Percentiles rank a stretch among this genome's conserved stretches.
Conservation (phyloP, 2,888 invertebrate genomes). For the Aspidiotus rigidus region DNA sequence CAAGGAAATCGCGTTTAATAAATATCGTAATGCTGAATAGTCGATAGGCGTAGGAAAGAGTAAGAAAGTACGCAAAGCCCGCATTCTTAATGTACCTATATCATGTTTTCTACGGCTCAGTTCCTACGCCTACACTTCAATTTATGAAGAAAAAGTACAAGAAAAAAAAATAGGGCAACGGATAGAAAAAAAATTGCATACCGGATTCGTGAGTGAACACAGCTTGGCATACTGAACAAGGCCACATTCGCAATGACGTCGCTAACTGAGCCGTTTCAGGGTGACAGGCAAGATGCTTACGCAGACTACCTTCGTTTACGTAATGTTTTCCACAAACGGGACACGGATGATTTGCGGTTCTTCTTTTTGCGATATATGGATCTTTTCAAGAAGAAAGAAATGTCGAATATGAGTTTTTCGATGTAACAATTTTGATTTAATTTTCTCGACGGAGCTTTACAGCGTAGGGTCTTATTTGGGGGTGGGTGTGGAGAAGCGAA, state of each 20-base stretch:
- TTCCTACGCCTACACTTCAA: neutral
- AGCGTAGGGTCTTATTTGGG: neutral
- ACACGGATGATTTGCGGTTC: constrained; percentile 89
- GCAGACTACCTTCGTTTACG: constrained; percentile 84
- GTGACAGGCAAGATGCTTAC: constrained; percentile 88
- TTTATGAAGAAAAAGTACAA: neutral
- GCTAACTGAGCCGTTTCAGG: constrained; percentile 81
- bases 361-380: constrained; percentile 83
- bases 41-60: neutral
- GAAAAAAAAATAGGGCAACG: neutral
- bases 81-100: neutral
- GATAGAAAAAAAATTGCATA: constrained; percentile 45
- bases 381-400: constrained; percentile 45
- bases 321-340: constrained; percentile 93
- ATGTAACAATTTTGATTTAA: constrained; percentile 5
- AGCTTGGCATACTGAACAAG: constrained; percentile 88
- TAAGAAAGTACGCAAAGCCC: neutral
- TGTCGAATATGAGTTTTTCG: constrained; percentile 42
- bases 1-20: neutral
- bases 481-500: no score
- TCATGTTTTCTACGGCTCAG: neutral
- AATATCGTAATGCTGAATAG: neutral
- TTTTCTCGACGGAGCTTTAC: neutral
- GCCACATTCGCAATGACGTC: constrained; percentile 87
- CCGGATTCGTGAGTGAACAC: constrained; percentile 92